Evolutionary conservation across 2,797 vertebrate genomes (phyloP), one percentile per base, ranked within the genome.

Genomic region (Gallinago nigripennis): DNA sequence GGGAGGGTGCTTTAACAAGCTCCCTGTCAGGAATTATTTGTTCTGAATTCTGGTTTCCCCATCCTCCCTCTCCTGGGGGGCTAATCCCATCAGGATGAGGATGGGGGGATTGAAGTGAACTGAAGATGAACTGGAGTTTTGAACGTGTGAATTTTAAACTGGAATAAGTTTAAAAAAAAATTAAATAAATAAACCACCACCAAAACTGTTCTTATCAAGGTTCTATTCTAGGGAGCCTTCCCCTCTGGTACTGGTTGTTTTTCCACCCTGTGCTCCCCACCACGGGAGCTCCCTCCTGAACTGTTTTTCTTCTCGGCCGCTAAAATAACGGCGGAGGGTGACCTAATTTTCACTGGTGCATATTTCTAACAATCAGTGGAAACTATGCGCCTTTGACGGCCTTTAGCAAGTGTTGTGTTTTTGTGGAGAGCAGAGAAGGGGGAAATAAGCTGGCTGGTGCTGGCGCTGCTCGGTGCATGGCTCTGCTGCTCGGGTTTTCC

Each of bases 311-410:
- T 95, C 72, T 82, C 57, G 83, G 53, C 94, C 88, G 88, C 83
- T 96, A 33, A 96, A 96, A 92, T 95, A 94, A 89, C 41, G 91
- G 43, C 84, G 30, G 70, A 97, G 90, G 35, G 92, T 95, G 92
- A 90, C 68, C 80, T 94, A 92, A 89, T 96, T 97, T 80, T 97
- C 92, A 91, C 95, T 94, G 89, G 90, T 96, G 86, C 45, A 70
- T 95, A 87, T 63, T 97, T 96, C 88, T 96, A 88, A 73, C 95
- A 90, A 92, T 91, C 64, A 28, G 25, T 97, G 97, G 97, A 97
- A 95, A 96, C 91, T 95, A 93, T 95, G 88, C 12, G 65, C 68
- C 83, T 87, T 68, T 65, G 80, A 76, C 16, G 5, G 92, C 96
- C 78, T 95, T 96, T 91, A 79, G 82, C 94, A 92, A 96, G 92